These are phyloP conservation scores for Labeo calbasu DNA, from an alignment of 2,797 vertebrate species.

Conservation along the genomic window DNA sequence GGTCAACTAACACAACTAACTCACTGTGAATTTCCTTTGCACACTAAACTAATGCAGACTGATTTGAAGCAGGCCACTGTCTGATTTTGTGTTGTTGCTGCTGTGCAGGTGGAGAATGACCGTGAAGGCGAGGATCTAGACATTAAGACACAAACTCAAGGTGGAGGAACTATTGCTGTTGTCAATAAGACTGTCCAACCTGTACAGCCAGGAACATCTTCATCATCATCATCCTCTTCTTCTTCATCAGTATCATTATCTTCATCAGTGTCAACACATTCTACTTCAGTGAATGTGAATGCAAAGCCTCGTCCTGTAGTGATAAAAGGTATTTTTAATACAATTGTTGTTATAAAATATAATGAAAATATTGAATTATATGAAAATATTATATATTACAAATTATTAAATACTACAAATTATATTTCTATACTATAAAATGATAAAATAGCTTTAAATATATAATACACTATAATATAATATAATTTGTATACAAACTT, in stretches of 20 bases:
- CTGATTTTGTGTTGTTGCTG: constrained; percentile 15
- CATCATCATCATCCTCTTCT: constrained; percentile 27
- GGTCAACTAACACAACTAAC: constrained; percentile 62
- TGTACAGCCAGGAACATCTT: constrained; percentile 45
- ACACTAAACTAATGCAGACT: not conserved
- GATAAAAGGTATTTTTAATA: constrained; percentile 42
- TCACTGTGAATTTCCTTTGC: not conserved
- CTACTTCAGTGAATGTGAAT: constrained; percentile 59
- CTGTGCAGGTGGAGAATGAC: constrained; percentile 67
- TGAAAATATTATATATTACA: not conserved
- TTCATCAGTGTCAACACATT: constrained; percentile 59
- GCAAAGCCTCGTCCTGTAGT: constrained; percentile 46
- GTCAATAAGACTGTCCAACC: constrained; percentile 65
- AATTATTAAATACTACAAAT: not conserved
- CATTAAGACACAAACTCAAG: constrained; percentile 65
- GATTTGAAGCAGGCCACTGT: not conserved
- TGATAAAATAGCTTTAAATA: not conserved
- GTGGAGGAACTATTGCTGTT: constrained; percentile 62
- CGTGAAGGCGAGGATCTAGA: constrained; percentile 75
- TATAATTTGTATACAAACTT: too few relatives aligned
- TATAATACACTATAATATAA: not conserved
- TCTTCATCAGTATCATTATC: constrained; percentile 59
- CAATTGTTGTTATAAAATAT: not conserved
- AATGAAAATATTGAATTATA: not conserved
- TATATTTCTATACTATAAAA: not conserved